Evolutionary conservation across 1,140 invertebrate species (phyloP), one percentile per base, ranked within the genome.

Genomic region (Cotesia glomerata): DNA sequence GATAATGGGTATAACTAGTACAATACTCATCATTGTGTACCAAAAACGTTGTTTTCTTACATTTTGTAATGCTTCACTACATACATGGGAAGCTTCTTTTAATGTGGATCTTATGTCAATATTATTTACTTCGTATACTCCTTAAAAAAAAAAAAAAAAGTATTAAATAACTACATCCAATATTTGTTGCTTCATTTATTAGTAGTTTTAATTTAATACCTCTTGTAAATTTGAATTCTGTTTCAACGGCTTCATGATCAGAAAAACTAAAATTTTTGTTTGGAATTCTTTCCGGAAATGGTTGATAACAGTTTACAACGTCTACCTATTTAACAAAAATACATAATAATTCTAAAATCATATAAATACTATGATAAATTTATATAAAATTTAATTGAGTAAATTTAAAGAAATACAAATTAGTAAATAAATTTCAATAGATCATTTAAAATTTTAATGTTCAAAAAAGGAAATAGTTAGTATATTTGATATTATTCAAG

Each of bases 211-310:
- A 74, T 26, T 69, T 52, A 45, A 52, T 75, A 88, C 84, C 82
- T 79, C 81, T 84, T 13, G 65, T 83, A 36, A 91, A 75, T 77
- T 86, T 86, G 14, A 96, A 81, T 58, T 87, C 88, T 14, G 92
- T 90, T 71, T 89, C 83, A n/a, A 97, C 91, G n/a, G 94, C 95
- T 88, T 97, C 95, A 82, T 97, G 96, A 84, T 97, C 96, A 0
- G 95, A 97, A 85, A 93, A 97, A 80, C 94, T 95, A 77, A 93
- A 95, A 64, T 88, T 81, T 69, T 90, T 81, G 0, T 89, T 89
- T 8, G 94, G 93, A 54, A 97, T 91, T 76, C 91, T 88, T 49
- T 92, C 87, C 75, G 93, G 90, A 64, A 95, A 90, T 4, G 95
- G 93, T 74, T 93, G 90, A 58, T 87, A 87, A 85, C 91, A 94